Conservation (phyloP, 2,113 vertebrate genomes). For the Equus przewalskii region DNA sequence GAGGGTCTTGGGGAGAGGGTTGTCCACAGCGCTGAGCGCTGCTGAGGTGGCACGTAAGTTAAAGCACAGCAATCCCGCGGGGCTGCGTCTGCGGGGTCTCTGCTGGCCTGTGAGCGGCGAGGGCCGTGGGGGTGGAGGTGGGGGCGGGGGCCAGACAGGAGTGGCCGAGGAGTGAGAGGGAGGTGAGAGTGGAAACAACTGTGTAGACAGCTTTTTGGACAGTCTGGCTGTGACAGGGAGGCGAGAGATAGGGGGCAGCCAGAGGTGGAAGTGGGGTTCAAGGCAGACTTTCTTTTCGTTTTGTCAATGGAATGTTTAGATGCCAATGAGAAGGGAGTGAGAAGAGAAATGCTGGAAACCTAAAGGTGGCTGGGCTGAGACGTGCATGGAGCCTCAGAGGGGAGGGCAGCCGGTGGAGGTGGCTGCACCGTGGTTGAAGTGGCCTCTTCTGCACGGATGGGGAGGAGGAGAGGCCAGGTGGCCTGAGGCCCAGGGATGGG, state of each 20-base stretch:
- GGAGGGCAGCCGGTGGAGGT: no score
- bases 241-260: not conserved
- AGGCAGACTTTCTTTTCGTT: not conserved
- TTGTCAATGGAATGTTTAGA: not conserved
- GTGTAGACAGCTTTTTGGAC: conserved; percentile 50
- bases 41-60: not conserved
- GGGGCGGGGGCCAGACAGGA: not conserved
- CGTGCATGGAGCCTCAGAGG: no score
- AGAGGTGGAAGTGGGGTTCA: not conserved
- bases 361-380: not conserved
- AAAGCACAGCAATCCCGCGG: fast-evolving
- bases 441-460: not conserved
- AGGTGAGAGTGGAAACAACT: not conserved
- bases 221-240: not conserved
- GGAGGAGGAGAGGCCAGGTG: not conserved
- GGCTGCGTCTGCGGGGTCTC: not conserved
- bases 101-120: fast-evolving
- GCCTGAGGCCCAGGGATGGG: not conserved
- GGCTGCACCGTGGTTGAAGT: not conserved
- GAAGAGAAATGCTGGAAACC: not conserved
- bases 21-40: not conserved
- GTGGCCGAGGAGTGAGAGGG: not conserved
- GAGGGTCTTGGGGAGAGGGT: fast-evolving
- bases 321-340: not conserved
- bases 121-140: not conserved